Evolutionary conservation across 2,797 vertebrate genomes (phyloP).

Genomic region (Tiaroga cobitis): DNA sequence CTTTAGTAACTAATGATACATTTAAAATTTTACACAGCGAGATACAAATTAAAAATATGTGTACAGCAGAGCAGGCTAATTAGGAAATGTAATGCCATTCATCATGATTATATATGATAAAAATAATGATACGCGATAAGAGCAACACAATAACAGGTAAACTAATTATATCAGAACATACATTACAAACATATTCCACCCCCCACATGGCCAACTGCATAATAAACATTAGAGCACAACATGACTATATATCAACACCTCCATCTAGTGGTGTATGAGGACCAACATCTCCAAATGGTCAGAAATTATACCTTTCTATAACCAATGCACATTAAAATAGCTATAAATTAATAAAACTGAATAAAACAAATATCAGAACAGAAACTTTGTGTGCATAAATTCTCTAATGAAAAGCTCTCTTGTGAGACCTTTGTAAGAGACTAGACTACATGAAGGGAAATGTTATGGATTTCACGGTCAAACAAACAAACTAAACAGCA

Average conservation of each 20-base stretch:
- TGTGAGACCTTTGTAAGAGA: not conserved
- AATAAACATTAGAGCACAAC: not conserved
- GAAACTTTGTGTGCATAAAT: not conserved
- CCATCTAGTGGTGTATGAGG: conserved; percentile 45
- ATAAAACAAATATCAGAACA: not conserved
- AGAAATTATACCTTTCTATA: not conserved
- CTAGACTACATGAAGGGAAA: not conserved
- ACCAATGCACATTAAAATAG: not conserved
- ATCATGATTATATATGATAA: conserved; percentile 44
- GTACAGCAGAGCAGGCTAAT: conserved; percentile 14
- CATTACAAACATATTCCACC: not conserved
- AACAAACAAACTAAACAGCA: conserved; percentile 2
- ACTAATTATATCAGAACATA: conserved; percentile 48
- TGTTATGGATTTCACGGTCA: not conserved
- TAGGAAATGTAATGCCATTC: conserved; percentile 43
- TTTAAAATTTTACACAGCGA: not conserved
- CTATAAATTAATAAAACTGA: not conserved
- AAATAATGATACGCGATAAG: conserved; percentile 48
- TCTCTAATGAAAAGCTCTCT: not conserved
- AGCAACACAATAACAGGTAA: conserved; percentile 51
- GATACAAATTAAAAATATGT: not conserved
- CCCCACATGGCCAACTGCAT: not conserved
- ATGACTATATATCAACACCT: conserved; percentile 36
- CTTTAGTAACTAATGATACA: conserved; percentile 17
- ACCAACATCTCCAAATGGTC: not conserved